Percentiles rank a stretch among this genome's conserved stretches.
Conservation (phyloP, 2,888 invertebrate species). For the Fragum whitleyi region DNA sequence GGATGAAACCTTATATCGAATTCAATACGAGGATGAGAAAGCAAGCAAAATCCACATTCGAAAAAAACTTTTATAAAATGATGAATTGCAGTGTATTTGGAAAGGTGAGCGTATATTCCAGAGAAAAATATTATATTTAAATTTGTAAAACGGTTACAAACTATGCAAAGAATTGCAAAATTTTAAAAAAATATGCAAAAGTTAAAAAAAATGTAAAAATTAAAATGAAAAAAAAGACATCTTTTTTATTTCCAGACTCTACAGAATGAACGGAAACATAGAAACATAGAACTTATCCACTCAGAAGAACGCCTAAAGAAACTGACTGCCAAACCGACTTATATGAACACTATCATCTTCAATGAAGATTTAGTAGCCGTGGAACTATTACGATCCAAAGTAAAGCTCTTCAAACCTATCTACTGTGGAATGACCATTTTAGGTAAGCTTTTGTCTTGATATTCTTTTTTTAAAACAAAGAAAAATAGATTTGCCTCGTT, state of each 20-base stretch:
- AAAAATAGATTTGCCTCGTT: no score
- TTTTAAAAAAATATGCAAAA: no score
- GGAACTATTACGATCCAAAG: constrained; percentile 67
- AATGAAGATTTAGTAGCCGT: constrained; percentile 82
- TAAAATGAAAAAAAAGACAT: no score
- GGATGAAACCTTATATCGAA: constrained; percentile 82
- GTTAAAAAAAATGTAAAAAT: no score
- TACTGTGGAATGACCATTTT: constrained; percentile 78
- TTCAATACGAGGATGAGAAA: constrained; percentile 66
- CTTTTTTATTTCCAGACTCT: constrained; percentile 16
- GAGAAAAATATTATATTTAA: neutral
- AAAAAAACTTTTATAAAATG: constrained; percentile 77
- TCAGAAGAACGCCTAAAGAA: constrained; percentile 30
- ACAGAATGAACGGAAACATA: constrained; percentile 39
- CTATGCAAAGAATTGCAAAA: neutral
- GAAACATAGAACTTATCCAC: constrained; percentile 31
- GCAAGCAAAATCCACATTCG: constrained; percentile 74
- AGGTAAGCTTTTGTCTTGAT: constrained; percentile 11
- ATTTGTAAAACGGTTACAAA: neutral
- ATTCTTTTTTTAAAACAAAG: neutral
- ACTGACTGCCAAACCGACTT: constrained; percentile 53
- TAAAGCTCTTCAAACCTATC: no score
- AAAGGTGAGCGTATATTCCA: constrained; percentile 77
- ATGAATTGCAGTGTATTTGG: constrained; percentile 80
- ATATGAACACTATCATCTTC: constrained; percentile 74